phyloP scores from a whole-genome alignment of 2,797 vertebrate genomes.

The Notolabrus celidotus region DNA sequence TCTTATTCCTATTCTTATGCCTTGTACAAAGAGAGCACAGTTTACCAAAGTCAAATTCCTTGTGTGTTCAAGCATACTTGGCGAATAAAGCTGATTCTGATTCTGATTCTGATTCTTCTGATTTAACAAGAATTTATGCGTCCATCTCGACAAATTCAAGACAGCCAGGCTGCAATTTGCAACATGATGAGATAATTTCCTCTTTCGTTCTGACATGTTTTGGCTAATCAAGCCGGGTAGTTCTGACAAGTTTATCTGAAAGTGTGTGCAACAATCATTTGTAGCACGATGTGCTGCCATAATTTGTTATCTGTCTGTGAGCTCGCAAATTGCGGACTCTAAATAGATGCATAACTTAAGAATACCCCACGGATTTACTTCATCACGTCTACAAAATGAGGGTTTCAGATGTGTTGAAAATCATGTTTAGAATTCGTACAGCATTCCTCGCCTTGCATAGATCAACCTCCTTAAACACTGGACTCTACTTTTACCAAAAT shows the following conservation, averaged over 20 bases:
- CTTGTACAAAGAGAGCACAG: too few relatives aligned
- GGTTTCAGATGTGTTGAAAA: background rate
- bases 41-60: too few relatives aligned
- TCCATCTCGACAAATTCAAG: background rate
- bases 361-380: too few relatives aligned
- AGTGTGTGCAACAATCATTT: slow-evolving; percentile 19
- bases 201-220: slow-evolving; percentile 8
- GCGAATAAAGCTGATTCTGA: too few relatives aligned
- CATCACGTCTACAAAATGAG: too few relatives aligned
- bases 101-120: too few relatives aligned
- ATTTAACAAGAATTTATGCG: background rate
- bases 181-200: slow-evolving; percentile 2
- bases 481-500: background rate
- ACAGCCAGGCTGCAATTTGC: background rate
- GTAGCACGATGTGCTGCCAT: background rate
- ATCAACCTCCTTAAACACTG: background rate
- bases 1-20: too few relatives aligned
- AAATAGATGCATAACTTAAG: slow-evolving; percentile 9
- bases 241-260: background rate
- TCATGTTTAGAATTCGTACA: background rate
- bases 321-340: background rate
- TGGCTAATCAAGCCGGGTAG: slow-evolving; percentile 13
- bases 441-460: background rate
- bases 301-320: background rate
- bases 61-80: too few relatives aligned